These are phyloP conservation scores for Hyperoodon ampullatus DNA, from an alignment of 2,113 vertebrate genomes.

Conservation along the genomic window DNA sequence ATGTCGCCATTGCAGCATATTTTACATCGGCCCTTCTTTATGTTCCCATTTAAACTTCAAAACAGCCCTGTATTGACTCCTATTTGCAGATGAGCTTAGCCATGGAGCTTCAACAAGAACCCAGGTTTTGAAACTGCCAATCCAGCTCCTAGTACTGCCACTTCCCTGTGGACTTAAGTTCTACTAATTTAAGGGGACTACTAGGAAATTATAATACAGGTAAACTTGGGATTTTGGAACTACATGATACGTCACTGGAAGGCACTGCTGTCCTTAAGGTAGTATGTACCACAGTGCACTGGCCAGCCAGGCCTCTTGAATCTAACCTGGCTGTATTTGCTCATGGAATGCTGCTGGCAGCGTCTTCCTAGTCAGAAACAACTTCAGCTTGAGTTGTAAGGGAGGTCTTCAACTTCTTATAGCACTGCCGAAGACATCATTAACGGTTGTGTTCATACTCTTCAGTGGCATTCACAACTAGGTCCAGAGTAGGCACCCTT, in stretches of 20 bases:
- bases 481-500: conserved; percentile 8
- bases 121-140: background rate
- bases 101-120: background rate
- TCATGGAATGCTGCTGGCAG: background rate
- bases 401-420: background rate
- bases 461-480: background rate
- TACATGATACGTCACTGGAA: background rate
- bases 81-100: background rate
- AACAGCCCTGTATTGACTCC: background rate
- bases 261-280: background rate
- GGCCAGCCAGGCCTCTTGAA: background rate
- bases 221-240: background rate
- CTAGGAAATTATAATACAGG: background rate
- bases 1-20: background rate
- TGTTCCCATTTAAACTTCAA: background rate
- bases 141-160: background rate
- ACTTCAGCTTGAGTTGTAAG: background rate
- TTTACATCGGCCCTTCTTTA: background rate
- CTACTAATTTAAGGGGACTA: background rate
- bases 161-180: background rate
- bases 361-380: background rate
- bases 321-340: background rate
- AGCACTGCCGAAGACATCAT: background rate
- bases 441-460: background rate
- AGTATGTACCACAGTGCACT: background rate